Evolutionary conservation across 2,797 vertebrate genomes (phyloP), one percentile per base, ranked within the genome.

Genomic region (Enoplosus armatus): DNA sequence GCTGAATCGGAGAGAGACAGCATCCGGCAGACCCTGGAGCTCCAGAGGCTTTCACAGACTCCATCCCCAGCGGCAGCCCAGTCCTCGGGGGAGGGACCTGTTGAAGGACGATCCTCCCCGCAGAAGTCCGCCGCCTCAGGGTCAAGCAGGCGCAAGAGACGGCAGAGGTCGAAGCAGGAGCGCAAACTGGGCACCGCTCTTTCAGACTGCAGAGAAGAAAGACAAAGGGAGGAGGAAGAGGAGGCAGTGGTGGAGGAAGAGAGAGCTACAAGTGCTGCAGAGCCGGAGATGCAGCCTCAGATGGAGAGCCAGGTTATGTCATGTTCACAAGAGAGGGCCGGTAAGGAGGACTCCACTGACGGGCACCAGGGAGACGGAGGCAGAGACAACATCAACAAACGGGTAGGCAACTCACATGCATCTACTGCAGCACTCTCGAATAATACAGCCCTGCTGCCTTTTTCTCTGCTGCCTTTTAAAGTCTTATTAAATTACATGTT

Each of bases 111-210:
- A 78, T 76, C 86, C 73, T 83, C 87, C 29, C 72, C 60, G 1
- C 89, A 83, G 22, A 94, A 92, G 87, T 85, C 90, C 54, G 39
- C 87, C 20, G 88, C 89, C 68, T 89, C 90, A 12, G 93, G 92
- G 90, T 92, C 93, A 76, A 91, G 31, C 90, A 87, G 91, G 82
- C 92, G 93, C 87, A 95, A 93, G 83, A 90, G 95, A 93, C 94
- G 95, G 84, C 92, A 95, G 88, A 90, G 91, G 83, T 95, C 95
- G 56, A 95, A 95, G 85, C 95, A 95, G 85, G 95, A 97, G 87
- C 94, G 96, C 86, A 91, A 87, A 86, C 67, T 56, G 75, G 70
- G 76, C 87, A 64, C 85, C 89, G 61, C 75, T 73, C 65, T 72
- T 9, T 63, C 81, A 70, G 88, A 88, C 75, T 76, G 84, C 89